phyloP scores from a whole-genome alignment of 92 coral and sea anemone species.

The Diadumene lineata region DNA sequence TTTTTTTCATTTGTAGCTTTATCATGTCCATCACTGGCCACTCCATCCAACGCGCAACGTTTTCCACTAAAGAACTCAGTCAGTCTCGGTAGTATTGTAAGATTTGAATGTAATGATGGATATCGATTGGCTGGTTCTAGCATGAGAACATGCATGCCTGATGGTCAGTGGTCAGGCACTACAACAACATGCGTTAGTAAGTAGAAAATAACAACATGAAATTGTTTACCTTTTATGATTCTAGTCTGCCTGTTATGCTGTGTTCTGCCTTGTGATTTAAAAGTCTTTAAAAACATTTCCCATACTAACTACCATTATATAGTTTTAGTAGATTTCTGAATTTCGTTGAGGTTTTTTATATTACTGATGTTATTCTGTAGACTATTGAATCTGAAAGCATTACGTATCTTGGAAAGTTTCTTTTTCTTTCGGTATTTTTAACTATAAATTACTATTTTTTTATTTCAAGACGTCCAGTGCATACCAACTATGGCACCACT shows the following conservation, averaged over 20 bases:
- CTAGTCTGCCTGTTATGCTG: no score
- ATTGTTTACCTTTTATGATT: no score
- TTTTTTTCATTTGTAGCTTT: constrained; percentile 4
- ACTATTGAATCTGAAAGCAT: no score
- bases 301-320: no score
- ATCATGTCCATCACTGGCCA: constrained; percentile 63
- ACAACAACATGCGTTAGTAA: constrained; percentile 73
- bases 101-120: constrained; percentile 74
- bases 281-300: no score
- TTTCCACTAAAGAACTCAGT: constrained; percentile 55
- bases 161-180: constrained; percentile 87
- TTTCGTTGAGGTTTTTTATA: no score
- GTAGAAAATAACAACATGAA: constrained; percentile 8
- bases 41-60: constrained; percentile 63
- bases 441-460: neutral
- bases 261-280: no score
- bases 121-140: constrained; percentile 70
- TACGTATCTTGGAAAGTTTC: no score
- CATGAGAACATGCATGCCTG: constrained; percentile 74
- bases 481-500: constrained; percentile 62
- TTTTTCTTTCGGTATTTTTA: no score
- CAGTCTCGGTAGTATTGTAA: constrained; percentile 50
- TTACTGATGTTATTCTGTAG: no score
- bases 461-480: constrained; percentile 60
- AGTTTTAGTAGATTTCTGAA: no score